These are phyloP conservation scores for Apus apus DNA, from an alignment of 2,113 vertebrate genomes.

Conservation along the genomic window DNA sequence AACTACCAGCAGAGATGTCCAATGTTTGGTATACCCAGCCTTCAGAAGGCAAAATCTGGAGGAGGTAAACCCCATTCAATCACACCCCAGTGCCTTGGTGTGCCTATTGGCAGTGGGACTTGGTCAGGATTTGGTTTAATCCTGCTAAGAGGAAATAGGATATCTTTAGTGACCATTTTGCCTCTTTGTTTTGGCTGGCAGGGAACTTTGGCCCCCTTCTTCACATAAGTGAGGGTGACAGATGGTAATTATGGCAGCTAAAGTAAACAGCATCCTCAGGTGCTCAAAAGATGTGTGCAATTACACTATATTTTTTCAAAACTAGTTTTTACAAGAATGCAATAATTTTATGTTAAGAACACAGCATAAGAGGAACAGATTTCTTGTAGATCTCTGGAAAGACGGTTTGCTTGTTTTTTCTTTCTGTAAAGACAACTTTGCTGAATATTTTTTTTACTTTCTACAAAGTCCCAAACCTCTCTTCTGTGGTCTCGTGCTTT, in stretches of 20 bases:
- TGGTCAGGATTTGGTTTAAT: neutral
- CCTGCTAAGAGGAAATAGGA: neutral
- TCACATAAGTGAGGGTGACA: neutral
- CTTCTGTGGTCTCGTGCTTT: neutral
- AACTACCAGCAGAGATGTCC: neutral
- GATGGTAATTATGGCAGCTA: neutral
- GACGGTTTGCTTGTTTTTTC: neutral
- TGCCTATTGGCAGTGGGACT: neutral
- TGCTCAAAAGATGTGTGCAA: neutral
- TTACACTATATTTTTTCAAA: neutral
- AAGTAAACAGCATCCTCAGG: neutral
- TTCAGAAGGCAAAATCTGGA: neutral
- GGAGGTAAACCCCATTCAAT: neutral
- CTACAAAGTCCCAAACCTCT: neutral
- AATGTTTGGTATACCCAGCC: neutral
- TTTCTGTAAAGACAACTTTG: neutral
- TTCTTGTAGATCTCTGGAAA: neutral
- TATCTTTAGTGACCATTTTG: neutral
- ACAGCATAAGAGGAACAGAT: neutral
- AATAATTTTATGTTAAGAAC: neutral
- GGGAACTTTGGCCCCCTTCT: neutral
- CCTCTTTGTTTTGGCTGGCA: neutral
- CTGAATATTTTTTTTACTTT: neutral
- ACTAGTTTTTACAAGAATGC: neutral
- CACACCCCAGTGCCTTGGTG: neutral